Conservation (phyloP, 2,797 vertebrate species). For the Huso huso region DNA sequence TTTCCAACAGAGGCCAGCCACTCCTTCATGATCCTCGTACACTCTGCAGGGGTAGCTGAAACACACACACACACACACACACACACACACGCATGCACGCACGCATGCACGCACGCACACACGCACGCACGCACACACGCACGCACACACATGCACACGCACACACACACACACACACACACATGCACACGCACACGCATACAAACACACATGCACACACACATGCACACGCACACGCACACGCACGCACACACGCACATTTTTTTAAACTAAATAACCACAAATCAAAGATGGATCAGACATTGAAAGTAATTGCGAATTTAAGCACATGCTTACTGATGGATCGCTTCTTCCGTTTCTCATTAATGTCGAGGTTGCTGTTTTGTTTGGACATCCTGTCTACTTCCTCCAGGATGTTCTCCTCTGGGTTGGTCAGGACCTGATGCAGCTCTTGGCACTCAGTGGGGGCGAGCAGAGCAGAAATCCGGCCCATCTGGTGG, state of each 20-base stretch:
- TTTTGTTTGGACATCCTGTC: slow-evolving; percentile 42
- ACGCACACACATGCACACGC: slow-evolving; percentile 1
- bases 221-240: slow-evolving; percentile 9
- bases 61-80: slow-evolving; percentile 14
- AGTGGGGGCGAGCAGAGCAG: slow-evolving; percentile 55
- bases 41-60: slow-evolving; percentile 40
- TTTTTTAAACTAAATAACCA: too few species aligned
- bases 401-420: slow-evolving; percentile 43
- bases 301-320: too few species aligned
- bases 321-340: too few species aligned
- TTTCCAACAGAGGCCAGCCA: slow-evolving; percentile 58
- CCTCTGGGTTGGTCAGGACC: slow-evolving; percentile 46
- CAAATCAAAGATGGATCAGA: too few species aligned
- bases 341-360: too few species aligned
- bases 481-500: slow-evolving; percentile 66
- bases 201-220: slow-evolving; percentile 20
- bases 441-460: slow-evolving; percentile 67
- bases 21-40: slow-evolving; percentile 46
- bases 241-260: slow-evolving; percentile 22
- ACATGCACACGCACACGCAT: slow-evolving; percentile 20
- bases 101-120: slow-evolving; percentile 25
- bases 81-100: slow-evolving; percentile 11
- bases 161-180: slow-evolving; percentile 22
- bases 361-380: slow-evolving; percentile 31
- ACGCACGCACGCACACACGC: slow-evolving; percentile 28